Evolutionary conservation across 1,140 invertebrate genomes (phyloP), one percentile per base, ranked within the genome.

Genomic region (Panulirus ornatus): DNA sequence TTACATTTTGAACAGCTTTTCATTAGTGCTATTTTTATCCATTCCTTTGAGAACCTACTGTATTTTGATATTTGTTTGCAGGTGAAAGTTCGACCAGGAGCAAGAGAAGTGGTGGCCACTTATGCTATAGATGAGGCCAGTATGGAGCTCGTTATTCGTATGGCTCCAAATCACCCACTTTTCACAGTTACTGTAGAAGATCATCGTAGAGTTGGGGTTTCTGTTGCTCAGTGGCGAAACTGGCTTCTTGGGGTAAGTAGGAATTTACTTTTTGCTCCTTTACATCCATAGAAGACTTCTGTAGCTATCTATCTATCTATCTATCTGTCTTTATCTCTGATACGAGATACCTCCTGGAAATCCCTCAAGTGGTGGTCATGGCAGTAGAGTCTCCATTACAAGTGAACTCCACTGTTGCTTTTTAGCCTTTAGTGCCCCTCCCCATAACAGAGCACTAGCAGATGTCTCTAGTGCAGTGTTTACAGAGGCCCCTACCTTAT

Each of bases 121-220:
- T 98, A 98, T 93, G 95, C 96, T 30, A 95, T 98, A 71, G 97
- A 98, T 92, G 97, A 98, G 84, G 95, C 96, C 0, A 96, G 96
- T 90, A 96, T 98, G 92, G 97, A 98, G 93, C 94, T 98, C 1
- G 94, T 95, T 0, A 96, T 99, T 87, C 94, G 95, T 6, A 94
- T 99, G 82, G 96, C 97, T 0, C 92, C 94, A 19, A 98, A 98
- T 94, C 96, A 98, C 94, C 98, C 97, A 0, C 94, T 98, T 3
- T 96, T 96, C 1, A 95, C 95, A 3, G 95, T 97, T 0, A 95
- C 94, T 44, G 96, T 98, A 0, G 95, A 96, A 63, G 95, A 95
- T 91, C 95, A 95, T 58, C 96, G 94, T 94, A 95, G 94, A 94
- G 95, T 94, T 94, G 96, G 93, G 93, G 96, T 95, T 22, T 93